Base-by-base conservation (phyloP, 30 jellyfish, hydroid and myxozoan genomes). In the Aurelia sp. region DNA sequence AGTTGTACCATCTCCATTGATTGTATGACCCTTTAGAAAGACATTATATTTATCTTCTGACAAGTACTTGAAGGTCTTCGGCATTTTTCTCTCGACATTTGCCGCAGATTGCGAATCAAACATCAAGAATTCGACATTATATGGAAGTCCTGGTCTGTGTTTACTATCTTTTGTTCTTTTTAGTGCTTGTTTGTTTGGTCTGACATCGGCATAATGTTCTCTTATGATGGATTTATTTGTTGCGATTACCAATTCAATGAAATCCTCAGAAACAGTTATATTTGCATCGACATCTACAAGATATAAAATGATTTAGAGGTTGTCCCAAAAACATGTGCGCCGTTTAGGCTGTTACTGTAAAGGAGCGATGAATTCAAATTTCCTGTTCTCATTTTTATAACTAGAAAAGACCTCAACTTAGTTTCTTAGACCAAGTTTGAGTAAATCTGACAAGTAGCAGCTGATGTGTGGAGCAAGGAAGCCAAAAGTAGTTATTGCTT, bases 1-100 rank as follows among this genome's bases (percentile, higher is more conserved):
- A 12, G 96, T 87, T 18, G 96, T 87, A 6, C 96, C 96, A 66
- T 87, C 96, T 41, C 96, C 96, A 62, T 50, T 67, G 16, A 87
- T 77, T 1, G 96, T 87, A 68, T 87, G 96, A 8, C 96, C 96
- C 44, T 87, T 78, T 17, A 86, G 37, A 19, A 86, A n/a, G 53
- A 86, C 90, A 35, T 78, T n/a, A 35, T 76, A 53, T 23, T 73
- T 57, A 60, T 76, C 73, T 11, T 69, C 86, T 65, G 27, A 50
- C 15, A 86, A 18, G 27, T 47, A 48, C 66, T 78, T 78, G 70
- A 58, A 76, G 6, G 90, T 86, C 75, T 75, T 67, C 6, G 62
- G 58, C 71, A 86, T 20, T 22, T 73, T 63, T 62, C 94, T 62
- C 47, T 75, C 84, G 51, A 76, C 35, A 66, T 67, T 86, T 15